phyloP scores from a whole-genome alignment of 2,797 vertebrate species.

The Tamandua tetradactyla region DNA sequence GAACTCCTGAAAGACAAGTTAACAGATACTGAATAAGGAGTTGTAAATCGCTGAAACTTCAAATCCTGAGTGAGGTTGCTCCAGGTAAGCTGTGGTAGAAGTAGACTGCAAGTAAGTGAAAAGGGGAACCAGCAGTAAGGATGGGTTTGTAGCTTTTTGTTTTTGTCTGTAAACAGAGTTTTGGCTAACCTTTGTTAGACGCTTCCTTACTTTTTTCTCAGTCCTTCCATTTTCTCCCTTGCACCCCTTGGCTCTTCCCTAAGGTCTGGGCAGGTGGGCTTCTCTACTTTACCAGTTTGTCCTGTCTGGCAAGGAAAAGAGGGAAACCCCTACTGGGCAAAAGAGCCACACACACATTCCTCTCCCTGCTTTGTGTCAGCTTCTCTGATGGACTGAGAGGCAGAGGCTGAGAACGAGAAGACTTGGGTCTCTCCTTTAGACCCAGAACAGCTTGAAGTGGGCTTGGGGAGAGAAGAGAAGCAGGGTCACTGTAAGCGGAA shows the following conservation, averaged over 20 bases:
- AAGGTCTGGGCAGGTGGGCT: neutral
- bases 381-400: neutral
- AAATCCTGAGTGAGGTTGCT: rapidly evolving
- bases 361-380: neutral
- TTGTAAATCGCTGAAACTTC: rapidly evolving
- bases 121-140: rapidly evolving
- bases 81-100: neutral
- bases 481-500: conserved; percentile 5
- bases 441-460: neutral
- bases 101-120: rapidly evolving
- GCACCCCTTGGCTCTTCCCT: neutral
- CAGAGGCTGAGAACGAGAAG: neutral
- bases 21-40: neutral
- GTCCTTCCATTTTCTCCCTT: neutral
- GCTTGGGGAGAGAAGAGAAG: neutral
- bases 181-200: neutral
- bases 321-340: neutral
- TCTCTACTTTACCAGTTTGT: neutral
- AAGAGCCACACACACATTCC: neutral
- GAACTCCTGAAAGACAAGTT: rapidly evolving
- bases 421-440: neutral
- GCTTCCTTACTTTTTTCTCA: neutral
- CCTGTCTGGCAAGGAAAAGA: neutral
- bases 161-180: neutral
- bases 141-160: too few relatives aligned